These are phyloP conservation scores for Coilia nasus DNA, from an alignment of 2,797 vertebrate genomes.

Conservation along the genomic window DNA sequence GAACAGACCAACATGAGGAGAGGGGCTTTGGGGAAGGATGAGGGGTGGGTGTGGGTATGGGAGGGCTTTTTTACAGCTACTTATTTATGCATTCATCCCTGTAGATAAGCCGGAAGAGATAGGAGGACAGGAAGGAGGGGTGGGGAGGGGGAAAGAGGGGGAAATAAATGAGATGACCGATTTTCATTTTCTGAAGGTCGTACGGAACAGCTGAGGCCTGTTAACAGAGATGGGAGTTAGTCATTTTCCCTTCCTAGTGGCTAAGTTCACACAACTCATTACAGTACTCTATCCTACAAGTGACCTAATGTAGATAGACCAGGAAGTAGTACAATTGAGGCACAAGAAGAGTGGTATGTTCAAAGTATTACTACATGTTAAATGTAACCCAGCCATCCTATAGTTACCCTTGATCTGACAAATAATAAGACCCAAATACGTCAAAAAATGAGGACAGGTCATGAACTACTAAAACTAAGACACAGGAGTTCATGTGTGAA, in stretches of 20 bases:
- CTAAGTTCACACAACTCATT: not conserved
- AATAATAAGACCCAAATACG: too few relatives aligned
- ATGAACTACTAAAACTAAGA: too few relatives aligned
- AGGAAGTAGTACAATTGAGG: not conserved
- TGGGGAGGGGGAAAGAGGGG: not conserved
- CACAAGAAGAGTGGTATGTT: not conserved
- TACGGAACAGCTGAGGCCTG: not conserved
- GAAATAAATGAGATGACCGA: not conserved
- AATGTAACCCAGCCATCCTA: not conserved
- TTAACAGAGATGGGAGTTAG: not conserved
- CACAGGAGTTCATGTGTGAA: not conserved
- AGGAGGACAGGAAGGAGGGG: not conserved
- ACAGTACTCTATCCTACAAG: not conserved
- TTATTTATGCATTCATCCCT: slow-evolving; percentile 21
- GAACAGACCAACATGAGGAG: not conserved
- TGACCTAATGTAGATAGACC: not conserved
- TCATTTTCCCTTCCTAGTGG: not conserved
- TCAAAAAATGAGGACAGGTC: too few relatives aligned
- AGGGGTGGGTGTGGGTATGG: not conserved
- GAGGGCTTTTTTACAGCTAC: not conserved
- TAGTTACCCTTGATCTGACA: too few relatives aligned
- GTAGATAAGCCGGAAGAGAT: slow-evolving; percentile 14
- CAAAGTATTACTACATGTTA: not conserved
- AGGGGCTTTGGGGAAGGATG: too few relatives aligned
- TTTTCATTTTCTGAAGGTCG: slow-evolving; percentile 9